Base-by-base conservation (phyloP, 2,113 vertebrate species). In the Alectura lathami region DNA sequence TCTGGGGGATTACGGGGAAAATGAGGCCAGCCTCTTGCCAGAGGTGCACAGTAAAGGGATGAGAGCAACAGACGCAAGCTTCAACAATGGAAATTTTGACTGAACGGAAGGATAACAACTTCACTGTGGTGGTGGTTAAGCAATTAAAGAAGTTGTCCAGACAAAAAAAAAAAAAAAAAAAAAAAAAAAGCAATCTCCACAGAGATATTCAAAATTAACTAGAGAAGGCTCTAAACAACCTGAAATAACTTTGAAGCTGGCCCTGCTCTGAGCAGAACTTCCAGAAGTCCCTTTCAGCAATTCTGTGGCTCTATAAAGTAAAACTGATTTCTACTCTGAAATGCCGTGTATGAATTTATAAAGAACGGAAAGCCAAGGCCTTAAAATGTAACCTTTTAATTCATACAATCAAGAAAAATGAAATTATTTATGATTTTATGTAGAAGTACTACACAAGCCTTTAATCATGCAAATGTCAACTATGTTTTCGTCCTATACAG, bases 381-480 rank as follows among this genome's bases (percentile, higher is more conserved):
- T 78, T 64, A 75, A 90, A 89, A 77, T 9, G 13, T 32, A 86
- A 83, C 18, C 11, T 75, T 69, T 81, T 81, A 91, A 90, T 84
- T 72, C 73, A 73, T 57, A 72, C 43, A 72, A 26, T 91, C 69
- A 88, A 63, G 48, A 87, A 69, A 90, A 95, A 81, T 40, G 12
- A 66, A 94, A 78, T 93, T 86, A 84, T 83, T 94, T 88, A 81
- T 69, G 3, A 53, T 45, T 81, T 57, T 81, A 90, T 48, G 23
- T 50, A 83, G 73, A 48, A 86, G 56, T 64, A 78, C 73, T 77
- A 57, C 73, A 81, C 2, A 10, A 91, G 60, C 50, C 36, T 92
- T 95, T 86, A 96, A 96, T 94, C 79, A 94, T 83, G 93, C 75
- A 96, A 96, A 96, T 94, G 73, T 88, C 68, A 91, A 24, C 68